Conservation (phyloP, 2,888 invertebrate species). For the Sisyra terminalis region DNA sequence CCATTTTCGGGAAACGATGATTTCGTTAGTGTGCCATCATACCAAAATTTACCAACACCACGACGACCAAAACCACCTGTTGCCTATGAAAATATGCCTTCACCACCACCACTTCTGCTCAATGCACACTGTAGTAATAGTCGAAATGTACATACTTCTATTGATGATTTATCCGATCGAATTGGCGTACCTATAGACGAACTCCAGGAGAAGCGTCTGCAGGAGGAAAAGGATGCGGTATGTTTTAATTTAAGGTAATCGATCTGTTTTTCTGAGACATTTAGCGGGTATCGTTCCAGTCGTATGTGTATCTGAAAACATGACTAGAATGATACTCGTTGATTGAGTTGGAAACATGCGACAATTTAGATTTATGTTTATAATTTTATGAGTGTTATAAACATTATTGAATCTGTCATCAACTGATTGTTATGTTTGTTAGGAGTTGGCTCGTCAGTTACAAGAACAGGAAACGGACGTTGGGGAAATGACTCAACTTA, state of each 20-base stretch:
- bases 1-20: background rate
- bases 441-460: slow-evolving; percentile 56
- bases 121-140: no score
- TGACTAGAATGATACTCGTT: slow-evolving; percentile 32
- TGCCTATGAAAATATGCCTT: slow-evolving; percentile 9
- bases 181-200: slow-evolving; percentile 33
- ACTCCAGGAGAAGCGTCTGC: slow-evolving; percentile 39
- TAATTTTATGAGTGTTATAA: no score
- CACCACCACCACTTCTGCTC: no score
- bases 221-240: slow-evolving; percentile 59
- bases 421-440: no score
- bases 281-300: slow-evolving; percentile 23
- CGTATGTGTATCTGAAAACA: slow-evolving; percentile 19
- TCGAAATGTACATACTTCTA: no score
- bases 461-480: slow-evolving; percentile 63
- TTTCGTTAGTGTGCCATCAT: background rate
- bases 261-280: background rate
- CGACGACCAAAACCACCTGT: background rate
- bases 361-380: background rate
- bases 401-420: no score
- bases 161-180: slow-evolving; percentile 21
- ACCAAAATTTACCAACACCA: slow-evolving; percentile 1
- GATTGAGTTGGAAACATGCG: slow-evolving; percentile 13
- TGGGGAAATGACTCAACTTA: slow-evolving; percentile 34
- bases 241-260: slow-evolving; percentile 14